Base-by-base conservation (phyloP, 2,113 vertebrate species). In the Gobio gobio region DNA sequence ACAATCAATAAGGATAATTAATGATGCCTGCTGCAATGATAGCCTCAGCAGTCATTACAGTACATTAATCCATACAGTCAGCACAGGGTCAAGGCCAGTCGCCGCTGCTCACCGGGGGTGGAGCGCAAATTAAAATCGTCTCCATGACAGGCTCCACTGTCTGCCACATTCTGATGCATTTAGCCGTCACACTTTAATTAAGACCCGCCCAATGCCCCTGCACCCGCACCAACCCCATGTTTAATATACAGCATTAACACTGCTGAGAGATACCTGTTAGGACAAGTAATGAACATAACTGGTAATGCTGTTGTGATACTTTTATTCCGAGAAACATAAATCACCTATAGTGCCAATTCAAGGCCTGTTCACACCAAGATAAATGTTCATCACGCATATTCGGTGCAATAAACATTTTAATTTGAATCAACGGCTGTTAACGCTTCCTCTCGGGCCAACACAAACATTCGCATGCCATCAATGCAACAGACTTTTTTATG, bases 1-100 rank as follows among this genome's bases (percentile, higher is more conserved):
- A 95, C 97, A 97, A 99, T 99, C 98, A 99, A 99, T 99, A 98
- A 98, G 96, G 97, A 99, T 99, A 99, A 99, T 99, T 99, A 99
- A 99, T 99, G 98, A 99, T 97, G 97, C 97, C 97, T 95, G 96
- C 96, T 95, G 96, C 97, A 97, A 97, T 98, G 97, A 99, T 97
- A 96, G 97, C 97, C 97, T 97, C 96, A 97, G 97, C 98, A 97
- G 97, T 98, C 97, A 98, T 98, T 97, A 97, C 95, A 94, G 95
- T 94, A 95, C 97, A 98, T 98, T 98, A 98, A 98, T 98, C 97
- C 96, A 96, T 95, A 96, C 96, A 97, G 97, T 97, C 97, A 96
- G 95, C 90, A 94, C 91, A 93, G 96, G 98, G 98, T 99, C 98
- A 99, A 98, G 97, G 98, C 98, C 96, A 94, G 95, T 95, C 94